These are phyloP conservation scores for Tineola bisselliella DNA, from an alignment of 2,888 invertebrate species.

Conservation along the genomic window DNA sequence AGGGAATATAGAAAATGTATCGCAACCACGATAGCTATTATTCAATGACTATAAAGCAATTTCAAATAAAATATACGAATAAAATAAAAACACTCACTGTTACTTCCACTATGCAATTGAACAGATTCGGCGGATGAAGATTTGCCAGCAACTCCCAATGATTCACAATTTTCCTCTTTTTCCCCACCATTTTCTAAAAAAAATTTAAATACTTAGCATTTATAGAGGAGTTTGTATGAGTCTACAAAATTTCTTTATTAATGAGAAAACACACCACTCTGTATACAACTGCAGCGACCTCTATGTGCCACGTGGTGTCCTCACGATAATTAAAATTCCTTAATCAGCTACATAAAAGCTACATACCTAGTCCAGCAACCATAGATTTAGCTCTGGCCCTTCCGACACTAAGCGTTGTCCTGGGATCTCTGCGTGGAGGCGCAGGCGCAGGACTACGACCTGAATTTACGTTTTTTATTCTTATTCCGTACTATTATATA, in stretches of 20 bases:
- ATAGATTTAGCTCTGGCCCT: conserved; percentile 91
- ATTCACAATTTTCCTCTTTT: conserved; percentile 77
- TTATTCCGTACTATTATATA: no score
- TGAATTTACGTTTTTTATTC: conserved; percentile 14
- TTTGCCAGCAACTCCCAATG: conserved; percentile 72
- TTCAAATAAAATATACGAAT: background rate
- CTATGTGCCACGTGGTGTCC: no score
- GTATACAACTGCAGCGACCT: no score
- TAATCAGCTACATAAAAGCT: background rate
- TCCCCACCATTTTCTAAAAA: conserved; percentile 73
- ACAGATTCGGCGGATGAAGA: conserved; percentile 87
- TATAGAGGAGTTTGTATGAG: no score
- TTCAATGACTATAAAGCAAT: no score
- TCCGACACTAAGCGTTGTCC: conserved; percentile 93
- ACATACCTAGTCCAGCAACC: conserved; percentile 85
- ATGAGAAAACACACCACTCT: no score
- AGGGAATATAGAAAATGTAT: no score
- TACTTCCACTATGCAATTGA: conserved; percentile 67
- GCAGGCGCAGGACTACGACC: conserved; percentile 85
- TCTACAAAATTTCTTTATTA: no score
- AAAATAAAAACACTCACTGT: conserved; percentile 35
- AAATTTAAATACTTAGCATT: background rate
- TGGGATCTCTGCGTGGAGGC: conserved; percentile 93
- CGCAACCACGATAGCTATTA: no score
- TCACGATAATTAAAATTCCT: no score